Base-by-base conservation (phyloP, 2,113 vertebrate genomes). In the Chloroceryle aenea region DNA sequence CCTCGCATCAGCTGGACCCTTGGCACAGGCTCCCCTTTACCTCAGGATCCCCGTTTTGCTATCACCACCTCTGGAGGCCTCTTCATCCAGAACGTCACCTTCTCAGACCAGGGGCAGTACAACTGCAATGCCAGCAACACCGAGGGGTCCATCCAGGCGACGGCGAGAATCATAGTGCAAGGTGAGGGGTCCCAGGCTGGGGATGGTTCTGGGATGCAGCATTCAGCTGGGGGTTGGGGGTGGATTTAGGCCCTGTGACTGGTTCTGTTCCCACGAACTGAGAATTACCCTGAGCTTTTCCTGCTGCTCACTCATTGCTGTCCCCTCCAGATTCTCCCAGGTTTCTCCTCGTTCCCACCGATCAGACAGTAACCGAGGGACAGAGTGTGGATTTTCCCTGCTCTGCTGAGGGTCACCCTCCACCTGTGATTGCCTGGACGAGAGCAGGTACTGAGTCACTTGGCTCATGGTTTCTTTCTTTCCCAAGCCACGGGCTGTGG, bases 81-180 rank as follows among this genome's bases (percentile, higher is more conserved):
- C 42, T 99, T 97, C 85, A 99, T 99, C 87, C 99, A 98, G 97
- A 99, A 99, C 0, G 98, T 99, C 95, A 98, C 97, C 73, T 98
- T 98, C 96, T 96, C 84, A 0, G 99, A 99, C 14, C 98, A 98
- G 32, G 99, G 99, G 8, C 98, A 99, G 77, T 99, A 99, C 86
- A 98, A 98, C 81, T 99, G 99, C 93, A 99, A 99, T 2, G 99
- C 99, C 91, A 99, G 98, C 95, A 99, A 99, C 95, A 98, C 98
- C 0, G 98, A 99, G 62, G 99, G 99, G 6, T 99, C 99, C 79
- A 98, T 99, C 88, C 98, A 98, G 22, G 98, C 99, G 0, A 98
- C 98, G 2, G 99, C 99, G 2, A 98, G 97, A 73, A 98, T 99
- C 93, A 99, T 99, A 9, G 99, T 99, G 38, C 99, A 99, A 98